Base-by-base conservation (phyloP, 2,113 vertebrate species). In the Oreocharis arfaki region DNA sequence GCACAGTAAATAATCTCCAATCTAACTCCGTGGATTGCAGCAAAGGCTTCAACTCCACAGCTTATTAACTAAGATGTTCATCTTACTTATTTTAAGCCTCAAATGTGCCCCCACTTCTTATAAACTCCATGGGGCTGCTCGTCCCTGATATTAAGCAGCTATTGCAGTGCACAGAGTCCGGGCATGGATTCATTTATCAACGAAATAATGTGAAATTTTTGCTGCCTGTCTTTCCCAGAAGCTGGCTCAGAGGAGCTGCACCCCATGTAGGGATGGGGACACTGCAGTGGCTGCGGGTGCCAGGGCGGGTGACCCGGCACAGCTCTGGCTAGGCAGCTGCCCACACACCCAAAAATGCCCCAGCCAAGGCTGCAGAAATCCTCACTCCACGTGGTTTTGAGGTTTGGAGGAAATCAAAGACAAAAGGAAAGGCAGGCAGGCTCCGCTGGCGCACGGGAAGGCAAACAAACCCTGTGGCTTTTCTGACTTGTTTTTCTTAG, bases 391-490 rank as follows among this genome's bases (percentile, higher is more conserved):
- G 33, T 42, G 94, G 91, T 52, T 92, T 94, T 96, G 94, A 92
- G 95, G 93, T 84, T 95, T 95, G 91, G 77, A 94, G 81, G 50
- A 73, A 92, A 91, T 28, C 89, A 93, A 85, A 89, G 94, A 96
- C 94, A 96, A 96, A 96, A 96, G 91, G 93, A 84, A 96, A 60
- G 1, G 32, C 84, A 59, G 70, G 81, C 80, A 50, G 65, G 89
- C 81, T 87, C 17, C 0, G 3, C 76, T 82, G 91, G 89, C 90
- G 10, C 65, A 13, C 3, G 14, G 75, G 84, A 64, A 89, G 94
- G 81, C 93, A 95, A 96, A 92, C 91, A 92, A 95, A 89, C 61
- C 77, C 84, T 82, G 93, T 16, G 94, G 94, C 60, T 93, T 94
- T 64, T 13, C 91, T 19, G 44, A 22, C 52, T 86, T 95, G 93